Percentiles rank a stretch among this genome's conserved stretches.
Evolutionary conservation across 2,888 invertebrate genomes (phyloP).

Genomic region (Eurois occulta): DNA sequence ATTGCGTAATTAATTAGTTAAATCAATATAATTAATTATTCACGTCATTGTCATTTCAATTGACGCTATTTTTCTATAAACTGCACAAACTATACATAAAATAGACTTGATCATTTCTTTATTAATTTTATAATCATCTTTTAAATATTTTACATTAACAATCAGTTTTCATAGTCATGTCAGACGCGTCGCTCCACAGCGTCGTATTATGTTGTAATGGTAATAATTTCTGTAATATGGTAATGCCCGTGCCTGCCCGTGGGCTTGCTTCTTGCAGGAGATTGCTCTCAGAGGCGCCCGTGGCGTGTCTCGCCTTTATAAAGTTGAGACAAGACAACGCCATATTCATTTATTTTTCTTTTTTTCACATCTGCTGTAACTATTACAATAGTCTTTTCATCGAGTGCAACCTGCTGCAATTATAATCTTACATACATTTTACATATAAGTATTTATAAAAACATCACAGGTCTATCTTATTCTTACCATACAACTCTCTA

Average conservation of each 20-base stretch:
- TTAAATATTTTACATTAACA: slow-evolving; percentile 15
- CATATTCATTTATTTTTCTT: slow-evolving; percentile 10
- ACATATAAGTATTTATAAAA: slow-evolving; percentile 16
- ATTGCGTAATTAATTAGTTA: slow-evolving; percentile 19
- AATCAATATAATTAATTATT: neutral
- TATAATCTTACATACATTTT: neutral
- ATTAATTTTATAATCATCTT: neutral
- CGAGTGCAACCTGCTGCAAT: neutral
- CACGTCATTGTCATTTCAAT: neutral
- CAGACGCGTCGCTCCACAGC: slow-evolving; percentile 53
- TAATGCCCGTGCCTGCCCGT: slow-evolving; percentile 75
- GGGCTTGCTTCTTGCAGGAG: slow-evolving; percentile 76
- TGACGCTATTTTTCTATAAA: neutral
- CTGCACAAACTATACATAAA: slow-evolving; percentile 1
- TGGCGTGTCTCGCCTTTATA: slow-evolving; percentile 60
- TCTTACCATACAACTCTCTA: neutral
- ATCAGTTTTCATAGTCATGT: slow-evolving; percentile 52
- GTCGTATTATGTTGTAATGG: slow-evolving; percentile 79
- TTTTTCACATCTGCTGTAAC: slow-evolving; percentile 4
- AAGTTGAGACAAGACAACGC: slow-evolving; percentile 66
- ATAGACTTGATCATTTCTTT: neutral
- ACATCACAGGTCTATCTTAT: neutral
- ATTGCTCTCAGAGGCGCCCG: slow-evolving; percentile 76
- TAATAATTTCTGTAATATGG: slow-evolving; percentile 84
- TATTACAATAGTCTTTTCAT: slow-evolving; percentile 10